These are phyloP conservation scores for Paralvinella palmiformis DNA, from an alignment of 1,140 invertebrate species.

Conservation along the genomic window DNA sequence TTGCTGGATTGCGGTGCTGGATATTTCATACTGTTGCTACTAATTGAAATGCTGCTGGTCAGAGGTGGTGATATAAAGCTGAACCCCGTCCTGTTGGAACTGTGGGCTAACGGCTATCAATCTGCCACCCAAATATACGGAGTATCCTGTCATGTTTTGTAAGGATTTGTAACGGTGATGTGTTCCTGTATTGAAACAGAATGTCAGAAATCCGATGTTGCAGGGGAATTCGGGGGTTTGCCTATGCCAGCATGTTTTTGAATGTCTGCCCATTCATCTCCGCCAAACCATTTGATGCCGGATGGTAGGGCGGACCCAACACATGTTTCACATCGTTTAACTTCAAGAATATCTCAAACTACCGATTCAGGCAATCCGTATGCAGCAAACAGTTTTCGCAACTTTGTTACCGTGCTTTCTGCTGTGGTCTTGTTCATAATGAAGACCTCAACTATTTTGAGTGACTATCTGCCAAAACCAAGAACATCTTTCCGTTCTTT, in stretches of 20 bases:
- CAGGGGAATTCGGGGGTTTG: background rate
- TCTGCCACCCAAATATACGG: no score
- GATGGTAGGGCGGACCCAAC: conserved; percentile 29
- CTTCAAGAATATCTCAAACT: conserved; percentile 29
- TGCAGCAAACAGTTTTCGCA: conserved; percentile 12
- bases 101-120: no score
- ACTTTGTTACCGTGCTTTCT: conserved; percentile 18
- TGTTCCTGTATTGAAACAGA: background rate
- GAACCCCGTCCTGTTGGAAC: no score
- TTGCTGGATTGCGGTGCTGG: no score
- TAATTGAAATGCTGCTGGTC: no score
- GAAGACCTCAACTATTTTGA: conserved; percentile 48
- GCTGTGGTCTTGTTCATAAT: conserved; percentile 11
- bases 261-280: conserved; percentile 29
- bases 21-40: no score
- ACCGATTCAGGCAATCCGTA: conserved; percentile 5
- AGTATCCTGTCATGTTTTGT: no score
- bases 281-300: conserved; percentile 30
- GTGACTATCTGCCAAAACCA: conserved; percentile 48
- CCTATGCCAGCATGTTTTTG: no score
- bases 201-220: background rate
- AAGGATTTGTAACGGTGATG: no score
- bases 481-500: conserved; percentile 45
- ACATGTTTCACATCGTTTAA: conserved; percentile 24
- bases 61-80: no score